Evolutionary conservation across 2,797 vertebrate genomes (phyloP).

Genomic region (Hydrophis major): DNA sequence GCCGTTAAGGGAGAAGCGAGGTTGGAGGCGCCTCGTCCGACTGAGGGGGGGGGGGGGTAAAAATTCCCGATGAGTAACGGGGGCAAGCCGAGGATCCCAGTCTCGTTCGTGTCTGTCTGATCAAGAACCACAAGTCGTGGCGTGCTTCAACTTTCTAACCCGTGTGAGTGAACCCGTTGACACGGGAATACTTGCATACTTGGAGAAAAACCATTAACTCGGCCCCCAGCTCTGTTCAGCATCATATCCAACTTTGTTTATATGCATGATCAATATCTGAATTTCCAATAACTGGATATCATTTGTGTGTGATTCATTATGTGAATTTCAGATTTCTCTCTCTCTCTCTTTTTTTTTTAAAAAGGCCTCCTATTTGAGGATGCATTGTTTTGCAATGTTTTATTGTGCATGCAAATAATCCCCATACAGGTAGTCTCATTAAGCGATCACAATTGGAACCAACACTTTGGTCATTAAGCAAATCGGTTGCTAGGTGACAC

Average conservation of each 20-base stretch:
- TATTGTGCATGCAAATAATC: neutral
- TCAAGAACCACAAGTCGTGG: neutral
- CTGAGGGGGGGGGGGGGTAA: neutral
- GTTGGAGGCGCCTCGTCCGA: neutral
- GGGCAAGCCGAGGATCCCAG: neutral
- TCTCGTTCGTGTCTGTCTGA: neutral
- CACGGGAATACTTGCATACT: neutral
- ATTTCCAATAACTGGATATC: neutral
- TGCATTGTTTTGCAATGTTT: neutral
- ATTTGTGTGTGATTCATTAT: neutral
- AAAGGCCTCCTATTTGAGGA: neutral
- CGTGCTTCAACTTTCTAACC: neutral
- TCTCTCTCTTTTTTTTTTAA: neutral
- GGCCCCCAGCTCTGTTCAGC: neutral
- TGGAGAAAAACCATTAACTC: neutral
- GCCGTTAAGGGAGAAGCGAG: neutral
- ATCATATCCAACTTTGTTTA: neutral
- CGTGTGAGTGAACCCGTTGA: neutral
- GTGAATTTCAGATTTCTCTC: neutral
- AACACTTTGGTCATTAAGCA: neutral
- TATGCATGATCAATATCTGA: too few relatives aligned
- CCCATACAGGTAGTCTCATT: neutral
- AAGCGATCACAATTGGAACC: neutral
- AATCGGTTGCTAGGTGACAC: neutral
- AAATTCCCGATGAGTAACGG: neutral